These are phyloP conservation scores for Drosophila testacea DNA, from an alignment of 2,888 invertebrate genomes.

Conservation along the genomic window DNA sequence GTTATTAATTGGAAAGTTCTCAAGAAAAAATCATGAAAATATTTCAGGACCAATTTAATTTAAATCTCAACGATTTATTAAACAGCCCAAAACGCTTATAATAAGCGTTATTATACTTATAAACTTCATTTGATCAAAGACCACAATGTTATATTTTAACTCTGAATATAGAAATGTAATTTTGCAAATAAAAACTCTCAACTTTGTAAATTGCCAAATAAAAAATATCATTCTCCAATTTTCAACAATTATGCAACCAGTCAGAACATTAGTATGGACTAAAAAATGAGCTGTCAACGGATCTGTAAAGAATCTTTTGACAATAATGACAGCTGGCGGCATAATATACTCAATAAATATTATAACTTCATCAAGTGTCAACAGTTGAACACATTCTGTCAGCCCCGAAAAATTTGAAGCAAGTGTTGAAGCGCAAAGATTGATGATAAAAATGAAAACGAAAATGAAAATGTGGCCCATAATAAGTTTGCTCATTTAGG, in stretches of 20 bases:
- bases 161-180: too few relatives aligned
- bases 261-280: neutral
- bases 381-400: conserved; percentile 20
- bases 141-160: too few relatives aligned
- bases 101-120: too few relatives aligned
- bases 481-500: conserved; percentile 50
- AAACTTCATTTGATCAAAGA: too few relatives aligned
- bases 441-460: conserved; percentile 72
- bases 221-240: neutral
- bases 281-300: conserved; percentile 64
- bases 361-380: conserved; percentile 72
- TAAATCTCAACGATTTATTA: too few relatives aligned
- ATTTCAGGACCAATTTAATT: too few relatives aligned
- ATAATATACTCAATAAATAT: conserved; percentile 74
- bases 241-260: neutral
- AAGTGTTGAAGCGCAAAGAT: conserved; percentile 82
- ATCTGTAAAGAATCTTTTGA: conserved; percentile 29
- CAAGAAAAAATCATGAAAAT: too few relatives aligned
- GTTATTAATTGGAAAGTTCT: too few relatives aligned
- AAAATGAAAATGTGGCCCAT: conserved; percentile 45
- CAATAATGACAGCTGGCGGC: conserved; percentile 44
- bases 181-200: neutral
- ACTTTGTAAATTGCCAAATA: neutral
- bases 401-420: conserved; percentile 30
- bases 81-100: too few relatives aligned